Conservation (phyloP, 2,888 invertebrate genomes). For the Lysandra coridon region DNA sequence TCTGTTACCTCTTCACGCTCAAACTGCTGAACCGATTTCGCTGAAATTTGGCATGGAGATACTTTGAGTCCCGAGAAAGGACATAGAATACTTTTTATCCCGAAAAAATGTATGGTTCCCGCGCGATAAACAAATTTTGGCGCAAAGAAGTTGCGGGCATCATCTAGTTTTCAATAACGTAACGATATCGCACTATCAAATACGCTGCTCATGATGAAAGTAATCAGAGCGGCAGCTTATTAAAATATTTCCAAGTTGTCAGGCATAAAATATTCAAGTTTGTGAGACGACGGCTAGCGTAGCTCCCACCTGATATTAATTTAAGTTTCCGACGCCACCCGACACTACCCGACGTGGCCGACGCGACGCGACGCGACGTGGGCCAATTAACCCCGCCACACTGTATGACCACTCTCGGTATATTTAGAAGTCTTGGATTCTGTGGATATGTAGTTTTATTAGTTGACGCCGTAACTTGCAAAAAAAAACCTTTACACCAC, state of each 20-base stretch:
- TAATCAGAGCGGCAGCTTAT: not conserved
- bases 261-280: constrained; percentile 10
- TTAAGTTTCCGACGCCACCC: constrained; percentile 5
- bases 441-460: not conserved
- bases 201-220: not conserved
- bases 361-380: not conserved
- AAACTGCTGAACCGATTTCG: too few species aligned
- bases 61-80: too few species aligned
- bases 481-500: too few species aligned
- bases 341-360: not conserved
- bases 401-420: not conserved
- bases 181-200: not conserved
- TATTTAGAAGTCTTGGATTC: not conserved
- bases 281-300: constrained; percentile 2
- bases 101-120: too few species aligned
- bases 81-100: too few species aligned
- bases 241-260: constrained; percentile 15
- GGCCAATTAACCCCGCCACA: not conserved
- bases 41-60: too few species aligned
- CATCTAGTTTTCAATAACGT: too few species aligned
- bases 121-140: too few species aligned
- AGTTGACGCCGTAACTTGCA: not conserved
- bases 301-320: constrained; percentile 15
- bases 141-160: too few species aligned
- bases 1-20: too few species aligned